phyloP scores from a whole-genome alignment of 2,888 invertebrate species.

The Cantharis flavilabris region DNA sequence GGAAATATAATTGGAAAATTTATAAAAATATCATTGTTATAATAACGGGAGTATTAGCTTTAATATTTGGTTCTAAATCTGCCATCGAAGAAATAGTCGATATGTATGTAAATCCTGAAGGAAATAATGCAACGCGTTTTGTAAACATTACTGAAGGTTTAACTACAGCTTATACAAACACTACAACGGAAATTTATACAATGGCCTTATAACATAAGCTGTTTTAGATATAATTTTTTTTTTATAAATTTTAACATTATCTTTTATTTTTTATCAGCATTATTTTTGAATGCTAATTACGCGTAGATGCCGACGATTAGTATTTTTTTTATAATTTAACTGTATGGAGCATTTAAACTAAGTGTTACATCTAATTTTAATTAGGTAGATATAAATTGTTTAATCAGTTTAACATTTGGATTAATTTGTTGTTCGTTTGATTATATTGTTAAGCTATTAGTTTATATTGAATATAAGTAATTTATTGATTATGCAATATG shows the following conservation, averaged over 20 bases:
- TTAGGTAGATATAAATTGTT: not conserved
- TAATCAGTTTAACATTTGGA: not conserved
- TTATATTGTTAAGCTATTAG: not conserved
- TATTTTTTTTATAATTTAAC: not conserved
- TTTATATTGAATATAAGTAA: not conserved
- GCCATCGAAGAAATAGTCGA: slow-evolving; percentile 65
- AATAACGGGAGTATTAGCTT: slow-evolving; percentile 77
- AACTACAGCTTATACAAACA: not conserved
- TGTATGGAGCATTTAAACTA: not conserved
- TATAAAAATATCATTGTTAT: slow-evolving; percentile 79
- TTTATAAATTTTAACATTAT: not conserved
- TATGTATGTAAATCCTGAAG: slow-evolving; percentile 39
- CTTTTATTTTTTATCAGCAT: not conserved
- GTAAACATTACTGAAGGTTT: not conserved
- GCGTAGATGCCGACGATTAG: not conserved
- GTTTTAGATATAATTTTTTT: not conserved
- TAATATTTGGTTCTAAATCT: slow-evolving; percentile 78
- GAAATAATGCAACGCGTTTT: not conserved
- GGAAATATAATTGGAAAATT: slow-evolving; percentile 71
- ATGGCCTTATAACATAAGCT: not conserved
- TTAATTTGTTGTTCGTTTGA: not conserved
- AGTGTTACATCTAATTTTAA: not conserved
- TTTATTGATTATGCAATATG: not conserved
- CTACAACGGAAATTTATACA: not conserved
- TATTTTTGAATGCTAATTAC: not conserved